Base-by-base conservation (phyloP, 2,797 vertebrate species). In the Sciurus carolinensis region DNA sequence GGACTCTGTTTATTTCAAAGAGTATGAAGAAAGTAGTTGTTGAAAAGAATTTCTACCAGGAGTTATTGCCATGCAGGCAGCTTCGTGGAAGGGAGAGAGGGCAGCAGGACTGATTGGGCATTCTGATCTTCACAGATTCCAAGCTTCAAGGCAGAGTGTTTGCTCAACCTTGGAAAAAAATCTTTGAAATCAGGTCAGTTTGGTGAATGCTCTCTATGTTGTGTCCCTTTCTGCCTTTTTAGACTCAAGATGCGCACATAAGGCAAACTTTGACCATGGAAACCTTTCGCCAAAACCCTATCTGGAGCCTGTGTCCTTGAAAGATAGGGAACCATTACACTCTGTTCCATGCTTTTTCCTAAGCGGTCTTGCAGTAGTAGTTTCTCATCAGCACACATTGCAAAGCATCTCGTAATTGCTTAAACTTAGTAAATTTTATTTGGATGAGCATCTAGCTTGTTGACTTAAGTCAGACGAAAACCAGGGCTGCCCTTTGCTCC, bases 281-380 rank as follows among this genome's bases (percentile, higher is more conserved):
- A 39, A 5, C n/a, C 36, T 64, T 71, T 72, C 13, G 39, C 44
- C 67, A 62, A 28, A 64, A 22, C 28, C 33, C 62, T 18, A 22
- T 24, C n/a, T 50, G 10, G 47, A 52, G 2, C 59, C 57, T 20
- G 0, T n/a, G 36, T 39, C 8, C 1, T 26, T n/a, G 15, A n/a
- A 87, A 66, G 57, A 4, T 47, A 50, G 57, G 6, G 14, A 73
- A 7, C 17, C 18, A 3, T 50, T 22, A 20, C 17, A 42, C 33
- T n/a, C 69, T 62, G 77, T 22, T 36, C n/a, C 13, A 9, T 3
- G 0, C n/a, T 44, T 81, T 76, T 28, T 13, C 69, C 44, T 30
- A 8, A 3, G 47, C 62, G 52, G 42, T 17, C 28, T 22, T 4
- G 28, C 20, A 15, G 0, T 36, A 3, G 7, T 67, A 1, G 0